Evolutionary conservation across 2,113 vertebrate genomes (phyloP), one percentile per base, ranked within the genome.

Genomic region (Dolichotis patagonum): DNA sequence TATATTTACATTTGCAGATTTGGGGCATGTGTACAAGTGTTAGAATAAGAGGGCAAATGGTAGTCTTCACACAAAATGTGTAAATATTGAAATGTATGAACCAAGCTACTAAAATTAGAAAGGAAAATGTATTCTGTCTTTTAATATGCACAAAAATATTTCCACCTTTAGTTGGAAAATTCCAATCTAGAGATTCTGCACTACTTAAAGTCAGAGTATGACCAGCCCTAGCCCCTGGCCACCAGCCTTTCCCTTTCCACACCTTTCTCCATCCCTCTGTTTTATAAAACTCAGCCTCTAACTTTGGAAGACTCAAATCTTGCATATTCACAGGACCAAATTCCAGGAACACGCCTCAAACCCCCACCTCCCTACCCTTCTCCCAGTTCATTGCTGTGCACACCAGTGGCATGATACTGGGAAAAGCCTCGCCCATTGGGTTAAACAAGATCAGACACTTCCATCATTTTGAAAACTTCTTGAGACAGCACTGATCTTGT

Each of bases 21-120:
- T 73, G 88, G 19, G 26, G 11, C 73, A 96, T 41, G 86, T 46
- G 49, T 93, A 46, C n/a, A 88, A 24, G 69, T 94, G 80, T 87
- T 35, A 80, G 49, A 67, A 52, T n/a, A 93, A 95, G 65, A 75
- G 56, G 41, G 71, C 16, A 88, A 54, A 82, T 69, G 26, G 46
- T 84, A 82, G 41, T 71, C 49, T 10, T 95, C 75, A 54, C 16
- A 46, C 6, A 82, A 62, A 84, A 73, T 85, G 30, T 80, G 12
- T 75, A 87, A 90, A 80, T 87, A 84, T 63, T 86, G 54, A 56
- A 85, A 90, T 67, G 56, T 5, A 73, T 32, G 87, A 83, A 38
- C 60, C 49, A 58, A 81, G 30, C 38, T 49, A 75, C 49, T 88
- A 63, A 96, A 90, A 2, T 30, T 54, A 52, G 49, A 52, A 52